Base-by-base conservation (phyloP, 2,888 invertebrate species). In the Melanotus villosus region DNA sequence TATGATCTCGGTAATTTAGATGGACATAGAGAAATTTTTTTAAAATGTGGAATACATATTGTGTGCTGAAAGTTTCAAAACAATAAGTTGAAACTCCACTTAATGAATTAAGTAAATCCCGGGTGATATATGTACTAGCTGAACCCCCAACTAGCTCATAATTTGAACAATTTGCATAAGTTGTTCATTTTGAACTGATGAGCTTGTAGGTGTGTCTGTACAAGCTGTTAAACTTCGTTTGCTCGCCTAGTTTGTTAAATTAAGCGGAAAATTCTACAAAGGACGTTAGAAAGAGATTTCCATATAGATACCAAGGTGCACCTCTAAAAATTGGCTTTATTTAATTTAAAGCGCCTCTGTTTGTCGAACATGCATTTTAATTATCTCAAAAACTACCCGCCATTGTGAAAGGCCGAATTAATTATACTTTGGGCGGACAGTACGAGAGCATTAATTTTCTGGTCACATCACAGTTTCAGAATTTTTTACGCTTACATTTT, bases 231-330 rank as follows among this genome's bases (percentile, higher is more conserved):
- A 41, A 67, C 57, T 38, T 54, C 30, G 64, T 70, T 71, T 68
- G 65, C 43, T 52, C 54, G 52, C 58, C 47, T 67, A 67, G 62
- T 45, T 43, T 10, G 58, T 60, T 59, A 68, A 71, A 71, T 71
- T 71, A 68, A 65, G 41, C 58, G 68, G 68, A 71, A 71, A 68
- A 71, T 71, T 65, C 57, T 63, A 60, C 58, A 65, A 62, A 71
- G 57, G 54, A 50, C 32, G 14, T 58, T 59, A 41, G 26, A 32
- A 52, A 52, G 18, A 21, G 34, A 56, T 34, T 57, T 57, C 16
- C 57, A 21, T 38, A n/a, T n/a, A 38, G 36, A 7, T 23, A 23
- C 19, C 38, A 38, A 36, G 23, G 34, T 4, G 21, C n/a, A 45
- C 9, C 26, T 12, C 23, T 19, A 23, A 21, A 47, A 47, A 23